phyloP scores from a whole-genome alignment of 2,113 vertebrate species.

The Anguilla japonica region DNA sequence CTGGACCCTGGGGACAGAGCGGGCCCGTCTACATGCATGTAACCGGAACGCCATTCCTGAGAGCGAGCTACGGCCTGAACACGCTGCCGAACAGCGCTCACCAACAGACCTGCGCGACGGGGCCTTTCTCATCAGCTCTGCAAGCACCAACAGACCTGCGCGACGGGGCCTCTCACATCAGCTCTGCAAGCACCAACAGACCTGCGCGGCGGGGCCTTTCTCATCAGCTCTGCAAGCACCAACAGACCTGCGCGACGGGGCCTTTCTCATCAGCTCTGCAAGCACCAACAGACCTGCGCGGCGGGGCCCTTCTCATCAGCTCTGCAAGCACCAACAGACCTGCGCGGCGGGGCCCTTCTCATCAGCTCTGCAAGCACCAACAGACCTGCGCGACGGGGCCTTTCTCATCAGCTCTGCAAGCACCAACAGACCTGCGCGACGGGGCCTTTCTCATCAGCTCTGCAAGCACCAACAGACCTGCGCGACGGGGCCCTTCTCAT shows the following conservation, averaged over 20 bases:
- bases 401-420: too few relatives aligned
- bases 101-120: not conserved
- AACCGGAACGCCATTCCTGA: not conserved
- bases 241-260: not conserved
- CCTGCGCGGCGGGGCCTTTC: not conserved
- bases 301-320: not conserved
- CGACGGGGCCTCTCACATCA: not conserved
- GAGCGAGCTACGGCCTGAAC: not conserved
- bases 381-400: too few relatives aligned
- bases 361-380: too few relatives aligned
- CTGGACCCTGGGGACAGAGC: not conserved
- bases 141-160: not conserved
- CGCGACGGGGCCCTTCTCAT: not conserved
- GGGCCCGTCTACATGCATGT: not conserved
- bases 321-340: too few relatives aligned
- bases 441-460: too few relatives aligned
- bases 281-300: not conserved
- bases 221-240: too few relatives aligned
- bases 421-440: too few relatives aligned
- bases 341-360: too few relatives aligned
- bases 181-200: not conserved
- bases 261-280: too few relatives aligned
- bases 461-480: not conserved
- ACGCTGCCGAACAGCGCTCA: not conserved
- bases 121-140: not conserved